These are phyloP conservation scores for Patella ulyssiponensis DNA, from an alignment of 2,888 invertebrate species.

Conservation along the genomic window DNA sequence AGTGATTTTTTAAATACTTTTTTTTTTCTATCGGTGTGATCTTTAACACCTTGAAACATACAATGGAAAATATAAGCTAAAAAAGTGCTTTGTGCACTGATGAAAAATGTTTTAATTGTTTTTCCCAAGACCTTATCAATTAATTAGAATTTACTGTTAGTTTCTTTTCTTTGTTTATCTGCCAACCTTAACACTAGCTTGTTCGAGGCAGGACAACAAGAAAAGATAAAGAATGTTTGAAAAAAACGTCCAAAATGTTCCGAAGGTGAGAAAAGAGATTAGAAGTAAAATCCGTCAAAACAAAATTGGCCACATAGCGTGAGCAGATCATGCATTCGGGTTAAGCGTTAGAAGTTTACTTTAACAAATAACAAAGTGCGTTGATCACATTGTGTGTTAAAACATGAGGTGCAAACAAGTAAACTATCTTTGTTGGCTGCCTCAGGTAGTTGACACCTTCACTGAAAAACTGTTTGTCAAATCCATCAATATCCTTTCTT, in stretches of 20 bases:
- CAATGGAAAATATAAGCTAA: no score
- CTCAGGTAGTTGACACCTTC: slow-evolving; percentile 21
- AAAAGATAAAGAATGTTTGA: not conserved
- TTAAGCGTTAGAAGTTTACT: slow-evolving; percentile 10
- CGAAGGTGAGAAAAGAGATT: not conserved
- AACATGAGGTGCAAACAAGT: slow-evolving; percentile 10
- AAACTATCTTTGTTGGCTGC: slow-evolving; percentile 10
- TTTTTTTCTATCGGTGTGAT: no score
- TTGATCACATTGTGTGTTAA: slow-evolving; percentile 9
- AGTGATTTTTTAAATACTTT: no score
- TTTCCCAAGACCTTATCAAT: slow-evolving; percentile 6
- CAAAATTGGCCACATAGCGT: slow-evolving; percentile 1
- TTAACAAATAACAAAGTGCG: slow-evolving; percentile 8
- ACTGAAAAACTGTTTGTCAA: slow-evolving; percentile 19
- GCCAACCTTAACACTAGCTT: not conserved
- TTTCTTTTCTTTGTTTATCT: not conserved
- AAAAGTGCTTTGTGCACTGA: no score
- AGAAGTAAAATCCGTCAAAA: slow-evolving; percentile 3
- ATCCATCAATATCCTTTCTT: slow-evolving; percentile 21
- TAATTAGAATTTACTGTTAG: slow-evolving; percentile 1
- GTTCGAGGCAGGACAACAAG: not conserved
- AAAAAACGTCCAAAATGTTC: slow-evolving; percentile 2
- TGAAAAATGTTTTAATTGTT: slow-evolving; percentile 5
- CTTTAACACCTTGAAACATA: no score
- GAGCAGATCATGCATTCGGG: not conserved